Conservation (phyloP, 1,140 invertebrate species). For the Zophobas morio region DNA sequence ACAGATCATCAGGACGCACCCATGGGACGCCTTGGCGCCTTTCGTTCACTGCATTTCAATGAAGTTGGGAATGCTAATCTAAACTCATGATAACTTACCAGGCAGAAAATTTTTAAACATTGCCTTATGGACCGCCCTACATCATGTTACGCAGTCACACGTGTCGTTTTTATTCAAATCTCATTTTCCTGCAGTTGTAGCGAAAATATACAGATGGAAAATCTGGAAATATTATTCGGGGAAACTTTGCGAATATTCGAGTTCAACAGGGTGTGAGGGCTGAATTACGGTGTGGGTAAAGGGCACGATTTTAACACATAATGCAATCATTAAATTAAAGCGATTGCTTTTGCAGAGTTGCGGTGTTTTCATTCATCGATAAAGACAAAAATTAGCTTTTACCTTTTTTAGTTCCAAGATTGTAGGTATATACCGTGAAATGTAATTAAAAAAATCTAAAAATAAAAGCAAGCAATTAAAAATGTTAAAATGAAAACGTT, state of each 20-base stretch:
- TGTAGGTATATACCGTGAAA: no score
- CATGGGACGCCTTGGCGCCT: constrained; percentile 49
- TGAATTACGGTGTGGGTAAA: no score
- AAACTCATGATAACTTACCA: constrained; percentile 35
- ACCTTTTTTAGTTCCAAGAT: no score
- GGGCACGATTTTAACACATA: neutral
- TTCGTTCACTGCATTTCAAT: constrained; percentile 41
- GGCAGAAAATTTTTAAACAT: constrained; percentile 30
- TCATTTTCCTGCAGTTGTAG: neutral
- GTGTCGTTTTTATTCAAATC: neutral
- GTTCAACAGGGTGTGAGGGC: no score
- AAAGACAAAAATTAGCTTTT: no score
- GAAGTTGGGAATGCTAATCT: constrained; percentile 45
- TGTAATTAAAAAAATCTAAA: no score
- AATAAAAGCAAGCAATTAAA: no score
- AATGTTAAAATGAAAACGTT: no score
- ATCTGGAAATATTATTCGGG: neutral
- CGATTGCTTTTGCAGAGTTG: no score
- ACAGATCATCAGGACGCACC: constrained; percentile 58
- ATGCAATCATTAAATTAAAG: neutral
- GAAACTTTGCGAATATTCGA: no score
- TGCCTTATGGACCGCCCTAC: neutral
- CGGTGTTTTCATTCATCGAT: no score
- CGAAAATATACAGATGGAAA: neutral
- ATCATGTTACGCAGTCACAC: neutral